phyloP scores from a whole-genome alignment of 2,888 invertebrate genomes.

The Cenopis cana region DNA sequence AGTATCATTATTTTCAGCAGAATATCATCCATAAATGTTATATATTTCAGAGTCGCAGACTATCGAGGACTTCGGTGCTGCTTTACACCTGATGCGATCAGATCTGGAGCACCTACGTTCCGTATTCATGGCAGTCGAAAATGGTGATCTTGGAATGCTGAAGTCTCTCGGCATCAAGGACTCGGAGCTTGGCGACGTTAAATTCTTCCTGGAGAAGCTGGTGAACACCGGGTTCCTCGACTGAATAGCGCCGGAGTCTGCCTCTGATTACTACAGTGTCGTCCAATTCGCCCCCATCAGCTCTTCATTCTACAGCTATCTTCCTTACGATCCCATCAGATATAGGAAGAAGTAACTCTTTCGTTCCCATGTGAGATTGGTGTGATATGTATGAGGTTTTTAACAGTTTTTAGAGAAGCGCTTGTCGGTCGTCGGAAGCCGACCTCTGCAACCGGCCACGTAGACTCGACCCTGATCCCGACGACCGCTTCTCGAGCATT shows the following conservation, averaged over 20 bases:
- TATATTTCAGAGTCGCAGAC: constrained; percentile 93
- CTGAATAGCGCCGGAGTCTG: constrained; percentile 91
- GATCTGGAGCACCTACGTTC: constrained; percentile 97
- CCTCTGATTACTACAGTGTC: constrained; percentile 89
- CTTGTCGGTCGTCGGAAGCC: constrained; percentile 55
- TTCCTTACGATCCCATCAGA: constrained; percentile 84
- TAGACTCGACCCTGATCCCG: constrained; percentile 60
- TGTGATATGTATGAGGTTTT: constrained; percentile 50
- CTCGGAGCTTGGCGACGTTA: constrained; percentile 97
- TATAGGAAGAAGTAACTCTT: constrained; percentile 72
- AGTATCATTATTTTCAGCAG: too few relatives aligned
- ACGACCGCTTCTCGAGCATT: constrained; percentile 53
- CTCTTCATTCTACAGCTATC: constrained; percentile 90
- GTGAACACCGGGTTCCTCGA: constrained; percentile 98
- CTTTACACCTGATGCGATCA: constrained; percentile 92
- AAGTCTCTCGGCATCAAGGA: constrained; percentile 98
- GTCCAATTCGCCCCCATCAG: constrained; percentile 88
- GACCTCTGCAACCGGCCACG: constrained; percentile 79
- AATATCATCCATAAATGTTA: background rate
- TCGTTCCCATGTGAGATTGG: constrained; percentile 62
- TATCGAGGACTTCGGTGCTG: constrained; percentile 97
- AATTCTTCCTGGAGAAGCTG: constrained; percentile 97
- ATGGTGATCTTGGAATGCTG: constrained; percentile 96
- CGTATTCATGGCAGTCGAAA: constrained; percentile 98
- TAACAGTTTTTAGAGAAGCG: constrained; percentile 48